These are phyloP conservation scores for Musca vetustissima DNA, from an alignment of 1,140 invertebrate species.

Conservation along the genomic window DNA sequence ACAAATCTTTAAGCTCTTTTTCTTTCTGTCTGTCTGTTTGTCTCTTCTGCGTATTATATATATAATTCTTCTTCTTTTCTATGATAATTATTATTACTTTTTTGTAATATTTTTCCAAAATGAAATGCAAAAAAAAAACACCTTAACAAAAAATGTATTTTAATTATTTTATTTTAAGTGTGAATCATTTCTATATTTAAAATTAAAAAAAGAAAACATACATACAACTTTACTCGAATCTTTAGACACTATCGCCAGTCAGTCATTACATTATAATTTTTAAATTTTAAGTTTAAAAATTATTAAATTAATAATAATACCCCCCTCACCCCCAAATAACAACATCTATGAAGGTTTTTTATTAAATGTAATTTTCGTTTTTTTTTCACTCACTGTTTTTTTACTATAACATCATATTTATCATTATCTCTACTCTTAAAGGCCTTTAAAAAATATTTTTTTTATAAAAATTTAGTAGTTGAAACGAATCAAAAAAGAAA, in stretches of 20 bases:
- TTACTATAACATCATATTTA: too few relatives aligned
- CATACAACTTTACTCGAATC: not conserved
- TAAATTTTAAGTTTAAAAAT: conserved; percentile 18
- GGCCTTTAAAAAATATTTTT: conserved; percentile 9
- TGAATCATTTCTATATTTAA: not conserved
- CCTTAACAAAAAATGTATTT: conserved; percentile 1
- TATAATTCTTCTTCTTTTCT: too few relatives aligned
- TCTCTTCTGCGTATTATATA: too few relatives aligned
- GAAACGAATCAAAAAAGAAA: conserved; percentile 2
- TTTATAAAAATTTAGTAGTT: conserved; percentile 7
- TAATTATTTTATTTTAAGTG: conserved; percentile 2
- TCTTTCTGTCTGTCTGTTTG: not conserved
- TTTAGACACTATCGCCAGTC: conserved; percentile 8
- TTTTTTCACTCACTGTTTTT: too few relatives aligned
- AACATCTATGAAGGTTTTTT: too few relatives aligned
- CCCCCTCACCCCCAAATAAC: too few relatives aligned
- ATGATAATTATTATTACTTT: too few relatives aligned
- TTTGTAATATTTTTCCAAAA: not conserved
- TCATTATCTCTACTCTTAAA: not conserved
- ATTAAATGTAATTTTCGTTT: too few relatives aligned
- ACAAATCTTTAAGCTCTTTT: not conserved
- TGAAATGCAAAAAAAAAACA: not conserved
- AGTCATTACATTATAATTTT: conserved; percentile 23
- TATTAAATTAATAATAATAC: conserved; percentile 13
- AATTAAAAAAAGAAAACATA: not conserved